These are phyloP conservation scores for Epistrophe eligans DNA, from an alignment of 2,888 invertebrate species.

Conservation along the genomic window DNA sequence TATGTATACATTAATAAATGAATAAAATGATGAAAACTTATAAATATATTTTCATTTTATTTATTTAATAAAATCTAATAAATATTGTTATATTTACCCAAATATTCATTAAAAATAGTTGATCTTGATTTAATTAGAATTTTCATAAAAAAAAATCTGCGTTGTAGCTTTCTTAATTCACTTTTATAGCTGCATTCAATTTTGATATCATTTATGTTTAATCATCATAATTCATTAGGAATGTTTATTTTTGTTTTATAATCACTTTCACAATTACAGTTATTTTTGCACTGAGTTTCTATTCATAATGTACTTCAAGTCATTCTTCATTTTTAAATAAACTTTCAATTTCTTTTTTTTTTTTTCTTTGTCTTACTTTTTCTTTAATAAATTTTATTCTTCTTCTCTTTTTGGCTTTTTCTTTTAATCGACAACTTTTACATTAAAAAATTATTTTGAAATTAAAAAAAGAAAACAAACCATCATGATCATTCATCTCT, in stretches of 20 bases:
- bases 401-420: conserved; percentile 23
- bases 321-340: conserved; percentile 1
- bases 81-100: conserved; percentile 80
- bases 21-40: no score
- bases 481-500: background rate
- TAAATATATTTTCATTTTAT: no score
- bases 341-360: background rate
- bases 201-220: background rate
- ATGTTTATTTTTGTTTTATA: conserved; percentile 5
- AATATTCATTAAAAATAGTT: conserved; percentile 83
- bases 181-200: conserved; percentile 24
- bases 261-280: conserved; percentile 10
- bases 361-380: background rate
- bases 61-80: background rate
- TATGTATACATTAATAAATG: no score
- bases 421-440: conserved; percentile 9
- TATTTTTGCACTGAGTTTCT: conserved; percentile 10
- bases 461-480: background rate
- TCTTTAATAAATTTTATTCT: background rate
- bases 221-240: background rate
- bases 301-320: conserved; percentile 9
- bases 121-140: conserved; percentile 67
- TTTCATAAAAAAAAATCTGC: conserved; percentile 20
- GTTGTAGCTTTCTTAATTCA: background rate
- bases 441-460: background rate